phyloP scores from a whole-genome alignment of 2,113 vertebrate genomes.

The Vulpes vulpes region DNA sequence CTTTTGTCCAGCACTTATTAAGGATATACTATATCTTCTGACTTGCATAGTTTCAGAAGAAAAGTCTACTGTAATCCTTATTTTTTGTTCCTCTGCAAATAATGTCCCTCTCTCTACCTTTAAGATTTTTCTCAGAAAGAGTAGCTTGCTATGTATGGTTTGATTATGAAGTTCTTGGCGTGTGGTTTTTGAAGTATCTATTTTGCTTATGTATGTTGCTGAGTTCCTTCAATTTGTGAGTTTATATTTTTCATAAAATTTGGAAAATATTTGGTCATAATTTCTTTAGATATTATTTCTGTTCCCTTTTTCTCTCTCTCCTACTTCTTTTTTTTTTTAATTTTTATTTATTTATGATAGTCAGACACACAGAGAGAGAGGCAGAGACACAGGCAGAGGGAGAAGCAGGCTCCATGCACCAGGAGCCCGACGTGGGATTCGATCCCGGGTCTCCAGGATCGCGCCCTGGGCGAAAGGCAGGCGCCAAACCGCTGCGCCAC shows the following conservation, averaged over 20 bases:
- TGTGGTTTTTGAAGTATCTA: background rate
- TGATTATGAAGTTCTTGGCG: background rate
- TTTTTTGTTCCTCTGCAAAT: background rate
- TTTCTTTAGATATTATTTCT: conserved; percentile 28
- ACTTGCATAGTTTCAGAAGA: background rate
- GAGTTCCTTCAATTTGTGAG: background rate
- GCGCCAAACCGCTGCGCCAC: too few species aligned
- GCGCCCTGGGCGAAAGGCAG: too few species aligned
- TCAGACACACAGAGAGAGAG: too few species aligned
- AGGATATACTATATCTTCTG: background rate
- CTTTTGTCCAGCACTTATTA: background rate
- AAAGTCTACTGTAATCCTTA: background rate
- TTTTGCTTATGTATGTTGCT: background rate
- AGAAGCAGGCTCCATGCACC: too few species aligned
- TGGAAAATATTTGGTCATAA: background rate
- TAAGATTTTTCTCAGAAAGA: background rate
- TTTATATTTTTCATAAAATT: conserved; percentile 1
- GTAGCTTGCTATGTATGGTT: background rate
- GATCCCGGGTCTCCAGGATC: too few species aligned
- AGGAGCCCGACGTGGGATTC: too few species aligned
- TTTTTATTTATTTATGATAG: too few species aligned
- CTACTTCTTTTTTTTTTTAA: background rate
- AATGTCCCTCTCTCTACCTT: background rate
- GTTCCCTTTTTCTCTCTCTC: background rate
- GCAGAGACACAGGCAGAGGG: too few species aligned